These are phyloP conservation scores for Drosophila murphyi DNA, from an alignment of 1,140 invertebrate species.

Conservation along the genomic window DNA sequence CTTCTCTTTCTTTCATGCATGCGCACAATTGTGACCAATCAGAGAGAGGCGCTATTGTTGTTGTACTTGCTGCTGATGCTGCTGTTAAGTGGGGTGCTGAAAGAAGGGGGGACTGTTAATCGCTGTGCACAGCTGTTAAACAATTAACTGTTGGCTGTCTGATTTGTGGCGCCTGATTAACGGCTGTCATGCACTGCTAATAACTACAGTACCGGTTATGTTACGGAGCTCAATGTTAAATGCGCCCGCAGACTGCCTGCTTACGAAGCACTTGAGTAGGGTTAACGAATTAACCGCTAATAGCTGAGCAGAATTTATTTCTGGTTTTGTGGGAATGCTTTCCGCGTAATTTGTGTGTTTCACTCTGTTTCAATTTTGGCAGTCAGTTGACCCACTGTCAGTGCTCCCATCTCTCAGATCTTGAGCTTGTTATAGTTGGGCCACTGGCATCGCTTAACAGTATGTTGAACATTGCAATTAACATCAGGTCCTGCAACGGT, in stretches of 20 bases:
- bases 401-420: constrained; percentile 26
- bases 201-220: constrained; percentile 48
- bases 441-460: constrained; percentile 31
- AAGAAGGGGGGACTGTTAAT: constrained; percentile 16
- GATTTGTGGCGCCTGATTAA: constrained; percentile 75
- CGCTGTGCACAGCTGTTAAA: constrained; percentile 35
- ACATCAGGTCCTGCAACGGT: constrained; percentile 33
- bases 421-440: constrained; percentile 9
- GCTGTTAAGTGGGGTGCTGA: not conserved
- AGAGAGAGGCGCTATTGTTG: not conserved
- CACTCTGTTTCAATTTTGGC: not conserved
- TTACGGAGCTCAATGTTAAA: constrained; percentile 38
- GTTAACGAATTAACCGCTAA: constrained; percentile 62
- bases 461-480: constrained; percentile 22
- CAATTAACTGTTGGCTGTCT: constrained; percentile 41
- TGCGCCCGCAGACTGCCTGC: constrained; percentile 23
- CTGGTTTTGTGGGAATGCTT: constrained; percentile 49
- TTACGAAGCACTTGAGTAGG: constrained; percentile 61
- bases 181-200: constrained; percentile 59
- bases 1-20: not conserved
- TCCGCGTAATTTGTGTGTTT: not conserved
- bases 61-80: not conserved
- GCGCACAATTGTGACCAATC: not conserved
- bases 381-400: constrained; percentile 54
- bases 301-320: constrained; percentile 42